Percentiles rank a stretch among this genome's conserved stretches.
phyloP scores from a whole-genome alignment of 2,113 vertebrate species.

The Scytalopus superciliaris region DNA sequence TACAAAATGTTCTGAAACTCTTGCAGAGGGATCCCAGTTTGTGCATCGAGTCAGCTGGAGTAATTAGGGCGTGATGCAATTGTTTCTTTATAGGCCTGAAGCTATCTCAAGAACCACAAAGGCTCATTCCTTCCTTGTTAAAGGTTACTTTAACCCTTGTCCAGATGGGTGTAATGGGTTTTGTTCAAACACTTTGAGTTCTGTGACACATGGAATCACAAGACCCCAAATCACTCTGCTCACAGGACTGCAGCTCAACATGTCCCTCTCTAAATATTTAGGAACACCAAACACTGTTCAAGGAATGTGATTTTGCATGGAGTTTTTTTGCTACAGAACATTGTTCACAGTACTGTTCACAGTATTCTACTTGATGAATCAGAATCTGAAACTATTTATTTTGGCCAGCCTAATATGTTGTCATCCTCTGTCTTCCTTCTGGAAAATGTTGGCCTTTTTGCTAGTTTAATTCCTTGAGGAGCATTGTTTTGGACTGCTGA shows the following conservation, averaged over 20 bases:
- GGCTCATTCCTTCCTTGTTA: not conserved
- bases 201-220: not conserved
- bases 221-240: not conserved
- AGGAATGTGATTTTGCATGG: not conserved
- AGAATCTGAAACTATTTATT: constrained; percentile 20
- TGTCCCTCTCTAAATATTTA: not conserved
- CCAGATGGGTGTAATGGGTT: not conserved
- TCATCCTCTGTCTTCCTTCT: not conserved
- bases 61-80: constrained; percentile 21
- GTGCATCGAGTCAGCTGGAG: not conserved
- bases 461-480: not conserved
- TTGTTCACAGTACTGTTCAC: not conserved
- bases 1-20: constrained; percentile 10
- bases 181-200: not conserved
- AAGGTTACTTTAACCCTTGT: constrained; percentile 1
- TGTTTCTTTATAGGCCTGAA: constrained; percentile 21
- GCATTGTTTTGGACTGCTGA: not conserved
- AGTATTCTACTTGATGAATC: not conserved
- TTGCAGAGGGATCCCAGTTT: not conserved
- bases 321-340: not conserved
- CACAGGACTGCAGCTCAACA: not conserved
- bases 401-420: not conserved
- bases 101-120: not conserved
- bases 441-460: constrained; percentile 41
- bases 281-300: not conserved